Conservation (phyloP, 2,113 vertebrate genomes). For the Epinephelus lanceolatus region DNA sequence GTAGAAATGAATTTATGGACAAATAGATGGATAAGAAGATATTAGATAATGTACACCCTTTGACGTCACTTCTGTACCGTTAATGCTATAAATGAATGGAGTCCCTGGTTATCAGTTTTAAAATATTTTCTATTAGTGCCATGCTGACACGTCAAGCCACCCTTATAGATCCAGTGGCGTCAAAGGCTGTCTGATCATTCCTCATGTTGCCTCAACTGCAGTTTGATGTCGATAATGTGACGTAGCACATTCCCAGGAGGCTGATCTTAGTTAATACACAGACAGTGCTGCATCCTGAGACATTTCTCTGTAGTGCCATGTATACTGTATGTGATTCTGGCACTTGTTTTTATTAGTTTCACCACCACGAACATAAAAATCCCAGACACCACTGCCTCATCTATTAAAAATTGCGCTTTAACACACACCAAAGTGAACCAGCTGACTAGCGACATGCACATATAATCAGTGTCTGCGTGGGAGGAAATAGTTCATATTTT, state of each 20-base stretch:
- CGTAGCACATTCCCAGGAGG: background rate
- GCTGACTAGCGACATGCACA: background rate
- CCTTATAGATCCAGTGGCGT: background rate
- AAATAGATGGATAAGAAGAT: background rate
- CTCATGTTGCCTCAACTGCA: background rate
- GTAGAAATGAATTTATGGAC: background rate
- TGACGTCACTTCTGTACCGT: background rate
- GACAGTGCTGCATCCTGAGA: background rate
- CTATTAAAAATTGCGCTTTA: background rate
- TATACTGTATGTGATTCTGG: background rate
- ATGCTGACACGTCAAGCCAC: background rate
- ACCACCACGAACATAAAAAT: background rate
- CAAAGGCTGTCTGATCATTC: constrained; percentile 4
- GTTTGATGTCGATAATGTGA: background rate
- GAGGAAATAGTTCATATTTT: too few relatives aligned
- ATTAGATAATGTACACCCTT: background rate
- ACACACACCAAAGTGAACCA: background rate
- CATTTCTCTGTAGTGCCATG: background rate
- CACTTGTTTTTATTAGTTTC: constrained; percentile 2
- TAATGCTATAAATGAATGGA: background rate
- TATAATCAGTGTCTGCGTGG: background rate
- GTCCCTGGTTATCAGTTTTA: background rate
- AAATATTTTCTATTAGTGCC: background rate
- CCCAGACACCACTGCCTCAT: background rate
- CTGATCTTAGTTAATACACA: background rate